phyloP scores from a whole-genome alignment of 2,797 vertebrate genomes.

The Falco biarmicus region DNA sequence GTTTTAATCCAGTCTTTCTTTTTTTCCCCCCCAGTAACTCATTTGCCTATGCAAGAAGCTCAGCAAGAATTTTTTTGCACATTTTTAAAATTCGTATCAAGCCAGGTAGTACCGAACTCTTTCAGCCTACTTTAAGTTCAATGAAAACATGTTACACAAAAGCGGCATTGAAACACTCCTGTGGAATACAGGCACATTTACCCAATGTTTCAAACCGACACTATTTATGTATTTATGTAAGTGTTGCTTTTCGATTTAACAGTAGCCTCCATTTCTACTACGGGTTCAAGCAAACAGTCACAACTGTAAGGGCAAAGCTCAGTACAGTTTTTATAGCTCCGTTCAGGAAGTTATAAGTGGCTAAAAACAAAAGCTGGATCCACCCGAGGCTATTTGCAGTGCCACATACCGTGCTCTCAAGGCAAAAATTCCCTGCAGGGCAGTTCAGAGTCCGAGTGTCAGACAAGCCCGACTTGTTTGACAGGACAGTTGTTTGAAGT shows the following conservation, averaged over 20 bases:
- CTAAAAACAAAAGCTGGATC: slow-evolving; percentile 64
- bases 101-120: not conserved
- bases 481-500: slow-evolving; percentile 48
- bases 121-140: not conserved
- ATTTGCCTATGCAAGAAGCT: not conserved
- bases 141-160: not conserved
- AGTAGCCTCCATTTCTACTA: not conserved
- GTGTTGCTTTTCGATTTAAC: not conserved
- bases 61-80: not conserved
- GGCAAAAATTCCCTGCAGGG: slow-evolving; percentile 41
- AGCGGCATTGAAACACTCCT: not conserved
- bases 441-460: slow-evolving; percentile 30
- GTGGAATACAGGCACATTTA: not conserved
- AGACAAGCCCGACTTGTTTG: slow-evolving; percentile 13
- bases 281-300: not conserved
- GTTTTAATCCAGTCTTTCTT: not conserved
- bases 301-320: slow-evolving; percentile 42
- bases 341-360: slow-evolving; percentile 41
- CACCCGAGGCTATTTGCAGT: slow-evolving; percentile 52
- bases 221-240: not conserved
- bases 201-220: not conserved
- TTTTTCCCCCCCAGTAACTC: not conserved
- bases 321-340: not conserved
- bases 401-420: slow-evolving; percentile 40
- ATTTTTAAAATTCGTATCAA: not conserved